These are phyloP conservation scores for Erebia aethiops DNA, from an alignment of 2,888 invertebrate genomes.

Conservation along the genomic window DNA sequence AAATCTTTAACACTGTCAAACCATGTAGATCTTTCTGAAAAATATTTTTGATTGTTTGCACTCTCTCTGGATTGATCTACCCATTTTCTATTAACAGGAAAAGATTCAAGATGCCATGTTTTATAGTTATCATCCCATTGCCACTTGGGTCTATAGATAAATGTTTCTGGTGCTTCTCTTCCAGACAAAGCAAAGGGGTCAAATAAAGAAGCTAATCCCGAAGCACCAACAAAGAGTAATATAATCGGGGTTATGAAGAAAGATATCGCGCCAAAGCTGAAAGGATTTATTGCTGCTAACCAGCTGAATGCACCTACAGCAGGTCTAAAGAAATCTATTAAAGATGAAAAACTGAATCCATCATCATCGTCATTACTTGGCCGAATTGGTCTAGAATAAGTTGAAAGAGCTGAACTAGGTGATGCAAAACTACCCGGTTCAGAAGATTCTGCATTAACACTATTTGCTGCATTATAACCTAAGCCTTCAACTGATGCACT, in stretches of 20 bases:
- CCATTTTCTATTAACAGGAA: constrained; percentile 60
- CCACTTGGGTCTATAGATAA: constrained; percentile 78
- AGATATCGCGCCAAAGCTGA: constrained; percentile 83
- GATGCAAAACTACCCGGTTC: constrained; percentile 55
- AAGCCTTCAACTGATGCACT: constrained; percentile 67
- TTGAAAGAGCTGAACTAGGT: constrained; percentile 56
- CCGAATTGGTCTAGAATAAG: constrained; percentile 58
- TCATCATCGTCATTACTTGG: constrained; percentile 67
- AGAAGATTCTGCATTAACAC: constrained; percentile 52
- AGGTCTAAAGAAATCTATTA: constrained; percentile 75
- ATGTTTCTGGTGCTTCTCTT: constrained; percentile 67
- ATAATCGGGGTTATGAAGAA: constrained; percentile 85
- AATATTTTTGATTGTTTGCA: constrained; percentile 44
- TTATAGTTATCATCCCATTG: constrained; percentile 83
- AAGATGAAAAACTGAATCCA: constrained; percentile 73
- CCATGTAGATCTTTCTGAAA: constrained; percentile 47
- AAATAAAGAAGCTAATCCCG: constrained; percentile 84
- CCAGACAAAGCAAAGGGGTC: constrained; percentile 85
- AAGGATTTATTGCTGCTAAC: constrained; percentile 82
- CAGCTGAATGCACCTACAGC: constrained; percentile 78
- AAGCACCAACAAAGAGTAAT: constrained; percentile 84
- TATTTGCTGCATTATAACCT: constrained; percentile 66
- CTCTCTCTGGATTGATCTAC: constrained; percentile 47
- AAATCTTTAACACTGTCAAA: constrained; percentile 59
- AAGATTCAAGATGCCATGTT: constrained; percentile 75